Evolutionary conservation across 2,797 vertebrate species (phyloP).

Genomic region (Girardinus metallicus): DNA sequence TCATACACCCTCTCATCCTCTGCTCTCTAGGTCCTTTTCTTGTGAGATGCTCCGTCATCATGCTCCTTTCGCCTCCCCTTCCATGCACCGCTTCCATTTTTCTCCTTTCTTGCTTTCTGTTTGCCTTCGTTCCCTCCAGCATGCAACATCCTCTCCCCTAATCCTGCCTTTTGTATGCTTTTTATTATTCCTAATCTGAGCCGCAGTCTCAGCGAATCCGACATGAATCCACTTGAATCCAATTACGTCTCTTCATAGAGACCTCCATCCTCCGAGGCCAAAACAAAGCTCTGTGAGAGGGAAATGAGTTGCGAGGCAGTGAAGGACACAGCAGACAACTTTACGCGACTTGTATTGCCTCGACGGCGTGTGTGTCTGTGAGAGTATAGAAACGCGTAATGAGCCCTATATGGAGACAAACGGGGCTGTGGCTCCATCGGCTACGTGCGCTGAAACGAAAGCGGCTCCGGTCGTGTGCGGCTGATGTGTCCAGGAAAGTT

Average conservation of each 20-base stretch:
- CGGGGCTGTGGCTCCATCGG: neutral
- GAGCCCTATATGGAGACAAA: constrained; percentile 19
- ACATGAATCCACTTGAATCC: constrained; percentile 34
- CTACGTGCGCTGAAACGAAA: neutral
- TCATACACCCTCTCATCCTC: constrained; percentile 12
- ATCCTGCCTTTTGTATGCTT: constrained; percentile 22
- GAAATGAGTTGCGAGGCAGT: constrained; percentile 19
- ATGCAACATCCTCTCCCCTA: constrained; percentile 6
- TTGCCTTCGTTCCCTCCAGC: neutral
- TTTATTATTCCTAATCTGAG: constrained; percentile 21
- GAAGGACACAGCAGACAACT: constrained; percentile 17
- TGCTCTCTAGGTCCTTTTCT: neutral
- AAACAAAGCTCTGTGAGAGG: constrained; percentile 1
- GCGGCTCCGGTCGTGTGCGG: neutral
- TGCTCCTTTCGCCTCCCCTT: neutral
- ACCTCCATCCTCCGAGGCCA: constrained; percentile 19
- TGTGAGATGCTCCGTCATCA: neutral
- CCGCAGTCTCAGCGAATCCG: constrained; percentile 19
- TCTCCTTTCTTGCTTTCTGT: neutral
- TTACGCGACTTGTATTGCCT: constrained; percentile 11
- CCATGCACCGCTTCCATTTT: neutral
- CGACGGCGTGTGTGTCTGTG: neutral
- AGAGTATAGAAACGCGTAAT: neutral
- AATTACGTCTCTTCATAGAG: constrained; percentile 35
- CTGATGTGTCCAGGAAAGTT: constrained; percentile 13